Conservation (phyloP, 2,113 vertebrate species). For the Dipodomys merriami region DNA sequence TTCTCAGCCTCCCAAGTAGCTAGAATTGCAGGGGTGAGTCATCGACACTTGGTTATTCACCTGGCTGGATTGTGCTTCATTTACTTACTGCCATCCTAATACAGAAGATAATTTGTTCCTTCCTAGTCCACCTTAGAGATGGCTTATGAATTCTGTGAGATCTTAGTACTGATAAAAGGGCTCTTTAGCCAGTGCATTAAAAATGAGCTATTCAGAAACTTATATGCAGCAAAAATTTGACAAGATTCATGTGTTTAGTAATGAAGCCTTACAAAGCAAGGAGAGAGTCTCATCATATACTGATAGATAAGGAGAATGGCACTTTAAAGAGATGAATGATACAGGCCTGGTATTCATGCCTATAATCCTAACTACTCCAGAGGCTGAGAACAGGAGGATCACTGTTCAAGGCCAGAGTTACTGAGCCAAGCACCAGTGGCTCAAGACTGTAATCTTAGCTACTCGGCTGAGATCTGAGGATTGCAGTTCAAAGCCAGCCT, state of each 20-base stretch:
- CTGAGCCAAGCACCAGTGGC: too few species aligned
- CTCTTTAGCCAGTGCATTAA: neutral
- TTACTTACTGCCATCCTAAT: neutral
- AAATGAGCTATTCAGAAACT: conserved; percentile 48
- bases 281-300: neutral
- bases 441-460: too few species aligned
- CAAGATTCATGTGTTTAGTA: conserved; percentile 24
- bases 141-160: conserved; percentile 20
- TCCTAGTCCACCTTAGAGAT: neutral
- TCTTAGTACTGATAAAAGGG: neutral
- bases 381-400: too few species aligned
- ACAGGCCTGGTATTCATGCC: too few species aligned
- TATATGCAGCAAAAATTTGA: neutral
- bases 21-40: too few species aligned
- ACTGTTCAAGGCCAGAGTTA: too few species aligned
- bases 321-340: neutral
- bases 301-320: neutral
- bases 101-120: conserved; percentile 16
- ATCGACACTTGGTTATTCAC: neutral
- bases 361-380: too few species aligned
- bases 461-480: too few species aligned
- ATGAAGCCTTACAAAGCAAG: conserved; percentile 24
- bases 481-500: too few species aligned
- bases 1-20: too few species aligned
- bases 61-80: neutral